These are phyloP conservation scores for Tupaia tana DNA, from an alignment of 2,113 vertebrate species.

Conservation along the genomic window DNA sequence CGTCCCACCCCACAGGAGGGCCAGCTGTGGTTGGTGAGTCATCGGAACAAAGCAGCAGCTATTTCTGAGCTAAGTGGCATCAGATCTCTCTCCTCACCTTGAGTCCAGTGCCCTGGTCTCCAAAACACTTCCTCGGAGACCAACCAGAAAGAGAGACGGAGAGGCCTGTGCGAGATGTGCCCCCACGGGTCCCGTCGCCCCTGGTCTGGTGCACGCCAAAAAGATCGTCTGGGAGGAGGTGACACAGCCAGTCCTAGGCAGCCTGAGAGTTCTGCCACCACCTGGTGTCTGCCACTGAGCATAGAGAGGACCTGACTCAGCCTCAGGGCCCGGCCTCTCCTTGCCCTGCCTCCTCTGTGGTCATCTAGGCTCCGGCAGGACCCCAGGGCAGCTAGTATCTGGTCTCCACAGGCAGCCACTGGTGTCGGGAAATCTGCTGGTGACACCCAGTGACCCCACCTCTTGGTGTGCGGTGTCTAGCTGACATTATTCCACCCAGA, in stretches of 20 bases:
- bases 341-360: not conserved
- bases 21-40: slow-evolving; percentile 59
- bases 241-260: not conserved
- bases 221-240: not conserved
- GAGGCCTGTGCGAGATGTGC: not conserved
- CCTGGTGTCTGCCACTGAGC: not conserved
- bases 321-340: not conserved
- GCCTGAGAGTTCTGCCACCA: not conserved
- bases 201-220: not conserved
- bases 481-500: not conserved
- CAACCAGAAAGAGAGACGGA: not conserved
- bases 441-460: not conserved
- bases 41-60: slow-evolving; percentile 43
- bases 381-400: not conserved
- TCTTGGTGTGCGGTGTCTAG: not conserved
- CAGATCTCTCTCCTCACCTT: slow-evolving; percentile 60
- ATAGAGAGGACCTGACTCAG: not conserved
- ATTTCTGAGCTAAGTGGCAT: slow-evolving; percentile 61
- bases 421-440: not conserved
- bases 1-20: not conserved
- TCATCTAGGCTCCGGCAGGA: not conserved
- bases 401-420: rapidly evolving
- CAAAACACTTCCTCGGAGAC: not conserved
- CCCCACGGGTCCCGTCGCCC: too few species aligned
- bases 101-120: slow-evolving; percentile 40